Percentiles rank a stretch among this genome's conserved stretches.
Evolutionary conservation across 2,888 invertebrate species (phyloP).

Genomic region (Morpho achilles): DNA sequence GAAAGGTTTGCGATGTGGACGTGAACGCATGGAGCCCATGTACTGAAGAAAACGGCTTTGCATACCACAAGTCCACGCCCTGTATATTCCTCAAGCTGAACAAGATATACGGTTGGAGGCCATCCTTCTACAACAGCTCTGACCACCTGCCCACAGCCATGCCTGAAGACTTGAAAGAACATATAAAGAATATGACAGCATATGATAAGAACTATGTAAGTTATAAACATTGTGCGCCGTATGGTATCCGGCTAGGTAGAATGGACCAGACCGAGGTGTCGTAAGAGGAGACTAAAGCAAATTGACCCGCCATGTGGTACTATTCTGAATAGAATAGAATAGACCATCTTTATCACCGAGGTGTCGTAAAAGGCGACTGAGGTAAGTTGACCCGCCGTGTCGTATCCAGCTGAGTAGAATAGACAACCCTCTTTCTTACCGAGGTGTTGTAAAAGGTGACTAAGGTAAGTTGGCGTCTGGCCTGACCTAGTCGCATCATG

Average conservation of each 20-base stretch:
- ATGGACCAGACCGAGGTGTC: too few species aligned
- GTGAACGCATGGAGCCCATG: constrained; percentile 90
- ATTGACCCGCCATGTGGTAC: too few species aligned
- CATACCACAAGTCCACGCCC: constrained; percentile 94
- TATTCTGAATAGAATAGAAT: too few species aligned
- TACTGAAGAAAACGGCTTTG: constrained; percentile 90
- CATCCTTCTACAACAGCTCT: constrained; percentile 88
- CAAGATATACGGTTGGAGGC: constrained; percentile 95
- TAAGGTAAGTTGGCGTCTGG: too few species aligned
- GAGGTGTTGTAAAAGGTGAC: too few species aligned
- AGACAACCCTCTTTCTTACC: too few species aligned
- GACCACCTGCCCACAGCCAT: constrained; percentile 84
- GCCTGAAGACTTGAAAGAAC: constrained; percentile 84
- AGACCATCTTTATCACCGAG: too few species aligned
- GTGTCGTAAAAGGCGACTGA: too few species aligned
- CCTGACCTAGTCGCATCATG: too few species aligned
- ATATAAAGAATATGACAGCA: constrained; percentile 79
- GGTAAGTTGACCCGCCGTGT: too few species aligned
- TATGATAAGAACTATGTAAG: constrained; percentile 69
- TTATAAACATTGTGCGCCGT: constrained; percentile 13
- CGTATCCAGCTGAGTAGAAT: too few species aligned
- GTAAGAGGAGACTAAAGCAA: too few species aligned
- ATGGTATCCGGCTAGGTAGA: neutral
- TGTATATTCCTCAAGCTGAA: constrained; percentile 97
- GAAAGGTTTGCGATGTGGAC: constrained; percentile 93